Percentiles rank a stretch among this genome's conserved stretches.
phyloP scores from a whole-genome alignment of 2,113 vertebrate genomes.

The Junco hyemalis region DNA sequence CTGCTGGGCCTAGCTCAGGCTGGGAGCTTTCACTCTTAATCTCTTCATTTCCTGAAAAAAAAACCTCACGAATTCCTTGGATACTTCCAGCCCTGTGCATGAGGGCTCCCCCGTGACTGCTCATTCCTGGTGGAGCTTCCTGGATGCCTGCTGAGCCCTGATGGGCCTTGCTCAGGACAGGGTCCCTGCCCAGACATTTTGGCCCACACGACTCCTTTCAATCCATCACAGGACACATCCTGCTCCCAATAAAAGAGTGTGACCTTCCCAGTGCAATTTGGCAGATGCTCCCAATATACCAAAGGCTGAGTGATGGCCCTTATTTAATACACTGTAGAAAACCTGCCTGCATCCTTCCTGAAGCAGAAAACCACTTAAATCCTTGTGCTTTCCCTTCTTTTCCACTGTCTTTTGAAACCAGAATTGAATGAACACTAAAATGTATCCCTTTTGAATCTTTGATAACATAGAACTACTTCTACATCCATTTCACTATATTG shows the following conservation, averaged over 20 bases:
- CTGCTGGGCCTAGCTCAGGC: background rate
- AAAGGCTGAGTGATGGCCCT: background rate
- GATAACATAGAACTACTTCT: background rate
- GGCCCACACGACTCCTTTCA: rapidly evolving
- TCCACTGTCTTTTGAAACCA: background rate
- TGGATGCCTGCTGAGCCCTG: background rate
- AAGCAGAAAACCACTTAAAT: background rate
- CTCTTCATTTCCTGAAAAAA: background rate
- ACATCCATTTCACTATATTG: background rate
- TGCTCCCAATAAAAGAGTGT: background rate
- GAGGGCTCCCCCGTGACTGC: rapidly evolving
- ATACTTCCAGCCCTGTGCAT: background rate
- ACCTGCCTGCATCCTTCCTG: background rate
- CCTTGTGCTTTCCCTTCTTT: background rate
- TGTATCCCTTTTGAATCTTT: background rate
- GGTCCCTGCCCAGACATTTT: background rate
- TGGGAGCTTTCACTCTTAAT: background rate
- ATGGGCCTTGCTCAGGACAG: background rate
- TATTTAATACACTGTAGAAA: background rate
- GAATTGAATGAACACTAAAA: background rate
- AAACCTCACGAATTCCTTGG: background rate
- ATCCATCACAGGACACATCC: background rate
- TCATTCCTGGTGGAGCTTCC: background rate
- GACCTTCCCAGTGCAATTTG: background rate
- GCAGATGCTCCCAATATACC: background rate